Conservation (phyloP, 2,113 vertebrate species). For the Corythoichthys haematopterus region DNA sequence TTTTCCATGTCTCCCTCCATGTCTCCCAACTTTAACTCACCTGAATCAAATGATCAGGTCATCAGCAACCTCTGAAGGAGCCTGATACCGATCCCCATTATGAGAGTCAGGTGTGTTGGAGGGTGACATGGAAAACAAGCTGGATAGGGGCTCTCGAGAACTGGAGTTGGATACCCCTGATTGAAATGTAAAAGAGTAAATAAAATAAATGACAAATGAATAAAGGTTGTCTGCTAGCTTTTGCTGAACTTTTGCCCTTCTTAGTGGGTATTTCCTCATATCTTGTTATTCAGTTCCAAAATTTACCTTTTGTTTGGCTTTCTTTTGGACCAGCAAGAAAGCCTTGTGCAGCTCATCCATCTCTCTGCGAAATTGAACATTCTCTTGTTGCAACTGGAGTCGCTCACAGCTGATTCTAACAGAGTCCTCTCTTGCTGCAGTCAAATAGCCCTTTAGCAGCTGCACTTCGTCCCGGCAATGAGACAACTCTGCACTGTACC, state of each 20-base stretch:
- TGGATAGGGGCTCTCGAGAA: no score
- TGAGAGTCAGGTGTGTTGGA: no score
- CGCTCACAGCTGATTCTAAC: slow-evolving; percentile 81
- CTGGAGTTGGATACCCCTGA: no score
- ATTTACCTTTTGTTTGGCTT: slow-evolving; percentile 83
- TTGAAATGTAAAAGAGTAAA: background rate
- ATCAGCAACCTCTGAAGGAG: no score
- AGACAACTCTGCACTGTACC: slow-evolving; percentile 82
- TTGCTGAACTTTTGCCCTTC: background rate
- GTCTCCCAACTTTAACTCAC: no score
- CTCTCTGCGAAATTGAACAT: slow-evolving; percentile 79
- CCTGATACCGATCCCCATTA: no score
- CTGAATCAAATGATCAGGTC: no score
- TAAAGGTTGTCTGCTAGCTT: background rate
- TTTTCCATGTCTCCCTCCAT: no score
- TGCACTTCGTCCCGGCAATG: slow-evolving; percentile 79
- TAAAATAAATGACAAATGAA: background rate
- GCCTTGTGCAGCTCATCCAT: slow-evolving; percentile 78
- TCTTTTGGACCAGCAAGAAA: slow-evolving; percentile 73
- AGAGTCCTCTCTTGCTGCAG: slow-evolving; percentile 77
- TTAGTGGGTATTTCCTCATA: background rate
- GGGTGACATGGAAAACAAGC: no score
- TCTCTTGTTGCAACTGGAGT: slow-evolving; percentile 85
- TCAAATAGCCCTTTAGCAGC: slow-evolving; percentile 78
- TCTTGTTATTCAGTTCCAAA: background rate